Base-by-base conservation (phyloP, 2,113 vertebrate genomes). In the Cyphomyrus plagiostoma region DNA sequence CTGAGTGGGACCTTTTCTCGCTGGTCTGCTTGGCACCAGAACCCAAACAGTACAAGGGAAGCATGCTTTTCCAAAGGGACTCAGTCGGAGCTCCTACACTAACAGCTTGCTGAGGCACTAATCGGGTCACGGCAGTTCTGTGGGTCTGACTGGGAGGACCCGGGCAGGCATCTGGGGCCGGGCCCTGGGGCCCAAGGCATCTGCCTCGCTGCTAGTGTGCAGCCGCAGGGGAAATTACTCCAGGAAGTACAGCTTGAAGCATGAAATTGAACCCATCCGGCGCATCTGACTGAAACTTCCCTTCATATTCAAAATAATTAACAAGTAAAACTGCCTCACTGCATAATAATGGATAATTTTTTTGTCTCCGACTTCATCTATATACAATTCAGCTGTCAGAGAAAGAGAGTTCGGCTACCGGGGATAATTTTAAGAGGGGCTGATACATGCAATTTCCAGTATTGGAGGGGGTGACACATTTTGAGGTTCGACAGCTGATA, bases 261-360 rank as follows among this genome's bases (percentile, higher is more conserved):
- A 96, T 96, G 95, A 96, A 96, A 96, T 96, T 96, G 94, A 96
- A 96, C 93, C 93, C 88, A 89, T 95, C 94, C 94, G 83, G 92
- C 86, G 90, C 93, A 93, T 88, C 93, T 93, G 93, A 92, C 89
- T 91, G 94, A 90, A 94, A 93, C 93, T 92, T 92, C 93, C 91
- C 91, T 45, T 91, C 91, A 95, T 94, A 94, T 94, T 95, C 93
- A 92, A 93, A 95, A 95, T 93, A 95, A 95, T 95, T 94, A 95
- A 94, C 91, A 90, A 88, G 89, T 91, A 92, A 92, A 93, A 92
- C 93, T 90, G 91, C 89, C 82, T 91, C 50, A 89, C 90, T 52
- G 21, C 9, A 58, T 90, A 89, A 86, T 92, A 93, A 92, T 89
- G 91, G 23, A 88, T 86, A 90, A 89, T 91, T 90, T 52, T 74